These are phyloP conservation scores for Ophion costatus DNA, from an alignment of 2,888 invertebrate genomes.

Conservation along the genomic window DNA sequence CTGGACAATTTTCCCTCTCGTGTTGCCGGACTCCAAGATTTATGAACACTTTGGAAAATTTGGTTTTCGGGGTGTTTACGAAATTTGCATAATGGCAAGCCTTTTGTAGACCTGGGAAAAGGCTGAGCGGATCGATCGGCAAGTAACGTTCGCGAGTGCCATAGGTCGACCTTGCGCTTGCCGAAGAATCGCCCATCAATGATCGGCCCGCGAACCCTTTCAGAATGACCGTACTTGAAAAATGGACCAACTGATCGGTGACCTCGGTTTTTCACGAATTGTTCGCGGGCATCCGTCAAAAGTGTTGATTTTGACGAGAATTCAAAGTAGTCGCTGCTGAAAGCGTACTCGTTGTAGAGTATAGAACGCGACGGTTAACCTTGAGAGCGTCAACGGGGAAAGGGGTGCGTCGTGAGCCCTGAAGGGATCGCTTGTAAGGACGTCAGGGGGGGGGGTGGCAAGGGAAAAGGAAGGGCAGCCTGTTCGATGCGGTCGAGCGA, in stretches of 20 bases:
- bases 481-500: slow-evolving; percentile 46
- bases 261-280: no score
- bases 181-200: neutral
- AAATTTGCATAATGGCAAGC: neutral
- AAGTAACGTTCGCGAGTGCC: neutral
- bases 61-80: neutral
- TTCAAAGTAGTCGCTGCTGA: slow-evolving; percentile 42
- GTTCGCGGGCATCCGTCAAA: neutral
- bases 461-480: slow-evolving; percentile 5
- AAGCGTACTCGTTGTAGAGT: slow-evolving; percentile 4
- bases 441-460: neutral
- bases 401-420: slow-evolving; percentile 46
- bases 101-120: neutral
- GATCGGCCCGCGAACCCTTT: neutral
- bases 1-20: slow-evolving; percentile 1
- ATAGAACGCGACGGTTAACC: slow-evolving; percentile 40
- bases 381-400: slow-evolving; percentile 55
- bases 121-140: neutral
- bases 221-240: neutral
- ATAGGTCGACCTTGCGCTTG: slow-evolving; percentile 8
- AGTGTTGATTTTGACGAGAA: slow-evolving; percentile 39
- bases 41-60: slow-evolving; percentile 21
- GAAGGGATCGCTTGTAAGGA: slow-evolving; percentile 45
- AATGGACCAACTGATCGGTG: slow-evolving; percentile 28
- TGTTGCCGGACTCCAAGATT: slow-evolving; percentile 1